Conservation (phyloP, 2,113 vertebrate species). For the Cathartes aura region DNA sequence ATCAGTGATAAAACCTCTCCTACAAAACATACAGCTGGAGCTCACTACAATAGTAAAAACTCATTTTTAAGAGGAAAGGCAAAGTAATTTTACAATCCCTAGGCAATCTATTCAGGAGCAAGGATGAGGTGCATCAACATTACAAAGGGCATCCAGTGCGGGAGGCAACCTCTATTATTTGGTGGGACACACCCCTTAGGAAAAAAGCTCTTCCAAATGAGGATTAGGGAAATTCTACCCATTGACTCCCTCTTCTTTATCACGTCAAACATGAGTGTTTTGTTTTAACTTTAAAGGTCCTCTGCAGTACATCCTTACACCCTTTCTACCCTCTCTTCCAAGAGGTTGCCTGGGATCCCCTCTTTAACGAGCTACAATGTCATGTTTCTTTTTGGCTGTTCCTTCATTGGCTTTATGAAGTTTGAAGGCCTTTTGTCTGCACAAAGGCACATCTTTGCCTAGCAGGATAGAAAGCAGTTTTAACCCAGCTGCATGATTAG, state of each 20-base stretch:
- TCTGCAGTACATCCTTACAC: background rate
- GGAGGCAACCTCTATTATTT: background rate
- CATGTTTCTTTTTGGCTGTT: background rate
- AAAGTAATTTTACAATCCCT: background rate
- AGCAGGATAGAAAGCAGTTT: conserved; percentile 1
- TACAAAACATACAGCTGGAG: background rate
- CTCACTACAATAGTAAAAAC: background rate
- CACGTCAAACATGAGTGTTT: background rate
- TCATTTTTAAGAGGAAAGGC: background rate
- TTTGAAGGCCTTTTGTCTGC: background rate
- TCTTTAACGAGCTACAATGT: background rate
- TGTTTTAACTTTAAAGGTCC: background rate
- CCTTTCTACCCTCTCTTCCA: background rate
- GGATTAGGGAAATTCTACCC: background rate
- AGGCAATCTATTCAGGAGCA: background rate
- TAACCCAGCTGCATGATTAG: background rate
- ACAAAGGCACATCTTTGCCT: background rate
- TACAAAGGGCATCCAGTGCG: background rate
- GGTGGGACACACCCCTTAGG: background rate
- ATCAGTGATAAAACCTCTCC: background rate
- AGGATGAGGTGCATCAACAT: background rate
- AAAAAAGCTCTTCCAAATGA: background rate
- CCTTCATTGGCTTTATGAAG: background rate
- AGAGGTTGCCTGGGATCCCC: background rate
- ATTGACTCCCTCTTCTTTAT: background rate